Conservation (phyloP, 1,140 invertebrate species). For the Amyelois transitella region DNA sequence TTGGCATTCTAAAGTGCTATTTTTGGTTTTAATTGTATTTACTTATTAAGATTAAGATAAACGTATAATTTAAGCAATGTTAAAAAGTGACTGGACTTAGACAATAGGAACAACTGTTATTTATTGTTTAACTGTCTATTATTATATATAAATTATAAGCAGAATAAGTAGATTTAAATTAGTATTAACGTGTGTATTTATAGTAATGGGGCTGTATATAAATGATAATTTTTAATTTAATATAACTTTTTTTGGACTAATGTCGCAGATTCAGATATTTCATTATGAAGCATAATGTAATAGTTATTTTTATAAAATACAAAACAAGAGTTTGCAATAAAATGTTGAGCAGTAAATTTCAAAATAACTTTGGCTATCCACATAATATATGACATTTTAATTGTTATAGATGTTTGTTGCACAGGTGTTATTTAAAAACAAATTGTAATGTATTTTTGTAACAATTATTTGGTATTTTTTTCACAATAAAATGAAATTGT, state of each 20-base stretch:
- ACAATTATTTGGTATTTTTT: conserved; percentile 43
- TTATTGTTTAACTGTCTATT: conserved; percentile 59
- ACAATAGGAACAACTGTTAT: conserved; percentile 56
- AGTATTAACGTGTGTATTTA: conserved; percentile 29
- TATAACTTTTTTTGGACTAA: too few species aligned
- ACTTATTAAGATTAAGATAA: neutral
- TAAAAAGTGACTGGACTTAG: conserved; percentile 41
- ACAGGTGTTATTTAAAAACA: conserved; percentile 18
- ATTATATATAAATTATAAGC: neutral
- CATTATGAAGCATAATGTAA: too few species aligned
- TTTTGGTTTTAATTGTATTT: neutral
- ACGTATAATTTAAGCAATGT: conserved; percentile 7
- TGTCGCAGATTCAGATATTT: too few species aligned
- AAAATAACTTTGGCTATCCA: neutral
- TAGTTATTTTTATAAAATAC: too few species aligned
- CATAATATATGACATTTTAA: neutral
- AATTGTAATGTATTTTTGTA: conserved; percentile 23
- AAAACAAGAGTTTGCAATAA: too few species aligned
- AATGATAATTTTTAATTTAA: conserved; percentile 4
- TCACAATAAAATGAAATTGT: conserved; percentile 37
- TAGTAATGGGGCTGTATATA: conserved; percentile 16
- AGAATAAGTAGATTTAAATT: neutral
- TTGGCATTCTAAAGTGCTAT: conserved; percentile 25
- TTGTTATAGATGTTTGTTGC: conserved; percentile 9
- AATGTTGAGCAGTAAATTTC: too few species aligned